A percentile compares a stretch with the other conserved stretches of the same genome.
Conservation (phyloP, 2,888 invertebrate genomes). For the Petrophora chlorosata region DNA sequence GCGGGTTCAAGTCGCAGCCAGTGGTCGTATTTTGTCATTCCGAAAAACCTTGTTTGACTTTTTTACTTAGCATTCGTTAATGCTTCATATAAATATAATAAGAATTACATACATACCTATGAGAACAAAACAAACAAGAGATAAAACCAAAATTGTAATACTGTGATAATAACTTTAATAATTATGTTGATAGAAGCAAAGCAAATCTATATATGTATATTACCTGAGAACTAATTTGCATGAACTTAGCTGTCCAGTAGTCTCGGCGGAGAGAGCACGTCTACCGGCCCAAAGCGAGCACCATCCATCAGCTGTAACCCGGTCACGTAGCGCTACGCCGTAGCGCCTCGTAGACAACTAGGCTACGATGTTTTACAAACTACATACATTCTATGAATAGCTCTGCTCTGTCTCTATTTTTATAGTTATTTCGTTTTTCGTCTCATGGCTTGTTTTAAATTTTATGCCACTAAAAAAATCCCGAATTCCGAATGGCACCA, state of each 20-base stretch:
- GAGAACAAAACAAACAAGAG: background rate
- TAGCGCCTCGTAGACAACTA: conserved; percentile 45
- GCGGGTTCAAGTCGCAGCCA: too few species aligned
- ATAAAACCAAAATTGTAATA: too few species aligned
- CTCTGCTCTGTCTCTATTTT: conserved; percentile 1
- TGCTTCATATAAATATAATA: too few species aligned
- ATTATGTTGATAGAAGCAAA: background rate
- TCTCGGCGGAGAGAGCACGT: background rate
- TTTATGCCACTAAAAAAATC: background rate
- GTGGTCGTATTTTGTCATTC: too few species aligned
- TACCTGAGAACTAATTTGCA: conserved; percentile 8
- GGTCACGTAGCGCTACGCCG: conserved; percentile 59
- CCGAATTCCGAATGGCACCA: too few species aligned
- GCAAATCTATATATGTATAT: background rate
- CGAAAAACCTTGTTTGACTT: too few species aligned
- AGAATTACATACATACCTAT: too few species aligned
- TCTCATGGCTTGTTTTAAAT: conserved; percentile 2
- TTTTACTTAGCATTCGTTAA: too few species aligned
- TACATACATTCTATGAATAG: conserved; percentile 16
- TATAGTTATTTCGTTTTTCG: conserved; percentile 5
- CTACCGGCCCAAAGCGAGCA: conserved; percentile 26
- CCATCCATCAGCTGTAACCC: conserved; percentile 63
- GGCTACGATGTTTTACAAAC: conserved; percentile 45
- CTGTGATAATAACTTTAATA: too few species aligned
- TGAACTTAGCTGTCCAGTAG: too few species aligned